A percentile compares a stretch with the other conserved stretches of the same genome.
Evolutionary conservation across 2,797 vertebrate species (phyloP).

Genomic region (Myiothlypis coronata): DNA sequence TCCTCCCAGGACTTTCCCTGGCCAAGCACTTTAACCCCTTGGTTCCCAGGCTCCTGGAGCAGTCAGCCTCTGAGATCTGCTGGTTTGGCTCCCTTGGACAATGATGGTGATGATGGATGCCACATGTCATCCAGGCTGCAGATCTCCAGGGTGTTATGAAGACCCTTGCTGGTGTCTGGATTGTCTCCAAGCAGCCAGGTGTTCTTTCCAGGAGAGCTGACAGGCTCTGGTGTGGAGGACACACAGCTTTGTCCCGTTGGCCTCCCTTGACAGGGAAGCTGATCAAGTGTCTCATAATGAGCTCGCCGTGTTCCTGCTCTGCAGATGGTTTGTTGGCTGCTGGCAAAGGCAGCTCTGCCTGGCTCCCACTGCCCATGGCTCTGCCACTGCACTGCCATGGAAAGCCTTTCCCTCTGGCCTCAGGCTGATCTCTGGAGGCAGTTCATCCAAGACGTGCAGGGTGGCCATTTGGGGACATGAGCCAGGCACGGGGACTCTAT

Average conservation of each 20-base stretch:
- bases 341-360: not conserved
- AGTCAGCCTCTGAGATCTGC: not conserved
- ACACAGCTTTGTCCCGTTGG: rapidly evolving
- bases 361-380: not conserved
- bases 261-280: not conserved
- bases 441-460: not conserved
- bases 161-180: not conserved
- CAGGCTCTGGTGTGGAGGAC: not conserved
- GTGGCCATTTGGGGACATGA: rapidly evolving
- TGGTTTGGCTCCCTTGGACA: not conserved
- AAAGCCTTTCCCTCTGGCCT: not conserved
- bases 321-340: not conserved
- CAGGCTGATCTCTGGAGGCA: not conserved
- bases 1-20: not conserved
- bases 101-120: not conserved
- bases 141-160: not conserved
- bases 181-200: constrained; percentile 10
- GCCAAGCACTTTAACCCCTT: not conserved
- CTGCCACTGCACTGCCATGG: not conserved
- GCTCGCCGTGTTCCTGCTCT: not conserved
- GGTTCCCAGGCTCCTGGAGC: not conserved
- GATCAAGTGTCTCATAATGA: not conserved
- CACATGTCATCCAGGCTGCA: not conserved
- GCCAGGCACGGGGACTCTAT: not conserved
- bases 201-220: not conserved